These are phyloP conservation scores for Triplophysa bombifrons DNA, from an alignment of 2,797 vertebrate species.

Conservation along the genomic window DNA sequence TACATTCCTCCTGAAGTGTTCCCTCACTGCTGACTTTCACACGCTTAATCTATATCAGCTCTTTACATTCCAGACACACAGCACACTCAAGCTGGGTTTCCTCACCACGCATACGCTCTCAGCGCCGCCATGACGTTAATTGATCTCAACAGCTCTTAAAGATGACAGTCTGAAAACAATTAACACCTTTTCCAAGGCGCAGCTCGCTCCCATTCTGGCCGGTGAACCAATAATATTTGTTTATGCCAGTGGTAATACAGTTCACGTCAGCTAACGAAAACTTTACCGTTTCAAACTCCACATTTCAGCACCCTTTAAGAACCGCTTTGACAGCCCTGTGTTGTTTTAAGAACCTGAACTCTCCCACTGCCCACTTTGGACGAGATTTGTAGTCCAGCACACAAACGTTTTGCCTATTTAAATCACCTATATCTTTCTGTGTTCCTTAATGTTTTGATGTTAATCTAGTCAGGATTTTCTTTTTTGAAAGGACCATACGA, in stretches of 20 bases:
- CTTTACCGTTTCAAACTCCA: constrained; percentile 50
- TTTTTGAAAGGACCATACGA: constrained; percentile 13
- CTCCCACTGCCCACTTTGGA: constrained; percentile 6
- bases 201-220: constrained; percentile 29
- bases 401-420: background rate
- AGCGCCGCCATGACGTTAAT: constrained; percentile 46
- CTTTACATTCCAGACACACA: constrained; percentile 39
- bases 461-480: constrained; percentile 2
- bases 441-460: constrained; percentile 13
- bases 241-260: constrained; percentile 46
- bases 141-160: constrained; percentile 56
- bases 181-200: constrained; percentile 52
- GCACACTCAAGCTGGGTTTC: constrained; percentile 36
- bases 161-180: constrained; percentile 59
- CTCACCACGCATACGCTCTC: constrained; percentile 34
- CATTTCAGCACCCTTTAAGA: constrained; percentile 48
- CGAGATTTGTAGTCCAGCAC: constrained; percentile 12
- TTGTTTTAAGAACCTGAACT: constrained; percentile 54
- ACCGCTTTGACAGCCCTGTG: constrained; percentile 47
- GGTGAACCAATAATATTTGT: constrained; percentile 58
- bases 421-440: constrained; percentile 20
- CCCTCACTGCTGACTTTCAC: constrained; percentile 45
- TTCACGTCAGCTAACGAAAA: constrained; percentile 49
- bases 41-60: constrained; percentile 48
- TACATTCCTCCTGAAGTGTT: constrained; percentile 36